Percentiles rank a stretch among this genome's conserved stretches.
Conservation (phyloP, 2,888 invertebrate species). For the Tryphoninae sp. region DNA sequence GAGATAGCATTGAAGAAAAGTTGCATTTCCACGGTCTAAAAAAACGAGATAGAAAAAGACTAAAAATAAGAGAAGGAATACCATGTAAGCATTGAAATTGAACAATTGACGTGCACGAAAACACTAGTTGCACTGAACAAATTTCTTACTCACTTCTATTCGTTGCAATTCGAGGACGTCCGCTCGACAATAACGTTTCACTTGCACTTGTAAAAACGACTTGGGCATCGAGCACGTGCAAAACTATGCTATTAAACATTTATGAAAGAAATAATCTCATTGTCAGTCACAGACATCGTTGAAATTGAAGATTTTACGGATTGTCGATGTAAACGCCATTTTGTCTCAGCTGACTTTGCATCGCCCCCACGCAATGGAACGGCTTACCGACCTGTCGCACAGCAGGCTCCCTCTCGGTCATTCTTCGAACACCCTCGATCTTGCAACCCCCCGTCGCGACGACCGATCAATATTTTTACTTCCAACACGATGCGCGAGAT, state of each 20-base stretch:
- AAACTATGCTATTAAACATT: background rate
- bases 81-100: constrained; percentile 29
- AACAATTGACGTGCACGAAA: constrained; percentile 63
- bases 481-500: constrained; percentile 1
- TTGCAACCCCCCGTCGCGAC: constrained; percentile 28
- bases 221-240: background rate
- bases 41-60: background rate
- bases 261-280: constrained; percentile 1
- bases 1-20: background rate
- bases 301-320: constrained; percentile 40
- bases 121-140: constrained; percentile 72
- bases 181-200: constrained; percentile 9
- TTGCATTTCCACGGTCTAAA: background rate
- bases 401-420: constrained; percentile 13
- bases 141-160: constrained; percentile 64
- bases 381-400: constrained; percentile 34
- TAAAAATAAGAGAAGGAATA: constrained; percentile 2
- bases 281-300: constrained; percentile 48
- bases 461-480: constrained; percentile 62
- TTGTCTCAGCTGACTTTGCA: constrained; percentile 72
- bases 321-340: constrained; percentile 67
- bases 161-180: constrained; percentile 43
- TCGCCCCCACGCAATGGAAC: constrained; percentile 48
- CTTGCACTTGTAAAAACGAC: constrained; percentile 14
- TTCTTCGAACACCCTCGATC: constrained; percentile 19